A percentile compares a stretch with the other conserved stretches of the same genome.
Evolutionary conservation across 1,140 invertebrate genomes (phyloP).

Genomic region (Laodelphax striatellus): DNA sequence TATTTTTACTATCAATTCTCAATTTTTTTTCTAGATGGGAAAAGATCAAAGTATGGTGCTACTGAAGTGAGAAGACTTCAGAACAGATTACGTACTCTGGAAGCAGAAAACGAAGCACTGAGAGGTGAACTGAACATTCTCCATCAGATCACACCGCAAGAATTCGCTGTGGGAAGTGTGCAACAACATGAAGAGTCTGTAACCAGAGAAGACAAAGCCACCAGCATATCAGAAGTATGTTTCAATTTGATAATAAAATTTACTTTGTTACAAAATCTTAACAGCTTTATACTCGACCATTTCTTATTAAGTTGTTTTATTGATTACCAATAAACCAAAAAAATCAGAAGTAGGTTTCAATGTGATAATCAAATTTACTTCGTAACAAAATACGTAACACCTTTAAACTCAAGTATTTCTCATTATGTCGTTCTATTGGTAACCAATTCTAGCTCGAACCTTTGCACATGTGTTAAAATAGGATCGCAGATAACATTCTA

Average conservation of each 20-base stretch:
- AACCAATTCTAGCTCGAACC: background rate
- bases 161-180: background rate
- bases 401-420: too few species aligned
- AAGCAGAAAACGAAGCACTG: conserved; percentile 32
- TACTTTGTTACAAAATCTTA: background rate
- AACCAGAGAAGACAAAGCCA: conserved; percentile 12
- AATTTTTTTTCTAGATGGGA: background rate
- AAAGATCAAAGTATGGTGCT: conserved; percentile 2
- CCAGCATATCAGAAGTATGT: conserved; percentile 10
- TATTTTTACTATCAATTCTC: too few species aligned
- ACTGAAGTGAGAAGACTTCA: conserved; percentile 23
- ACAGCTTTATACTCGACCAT: too few species aligned
- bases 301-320: too few species aligned
- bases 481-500: too few species aligned
- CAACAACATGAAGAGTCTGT: background rate
- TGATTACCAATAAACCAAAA: too few species aligned
- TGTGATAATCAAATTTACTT: background rate
- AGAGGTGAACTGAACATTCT: conserved; percentile 28
- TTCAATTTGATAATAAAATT: background rate
- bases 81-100: conserved; percentile 23
- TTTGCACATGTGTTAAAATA: background rate
- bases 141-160: conserved; percentile 1
- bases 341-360: background rate
- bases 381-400: background rate
- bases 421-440: too few species aligned